These are phyloP conservation scores for Myopa testacea DNA, from an alignment of 2,888 invertebrate genomes.

Conservation along the genomic window DNA sequence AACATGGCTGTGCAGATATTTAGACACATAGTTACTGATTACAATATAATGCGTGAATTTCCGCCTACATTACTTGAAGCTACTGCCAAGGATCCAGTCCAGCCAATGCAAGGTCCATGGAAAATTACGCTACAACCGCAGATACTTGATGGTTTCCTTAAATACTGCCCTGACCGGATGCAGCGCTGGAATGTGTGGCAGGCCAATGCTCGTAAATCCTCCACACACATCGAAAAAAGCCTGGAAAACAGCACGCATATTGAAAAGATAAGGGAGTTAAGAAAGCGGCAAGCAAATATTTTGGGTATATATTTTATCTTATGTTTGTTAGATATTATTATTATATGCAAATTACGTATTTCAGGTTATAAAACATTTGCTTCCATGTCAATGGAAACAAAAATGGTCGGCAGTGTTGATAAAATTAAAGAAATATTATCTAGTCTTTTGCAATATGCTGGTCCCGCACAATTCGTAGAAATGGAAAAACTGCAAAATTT, in stretches of 20 bases:
- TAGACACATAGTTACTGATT: constrained; percentile 76
- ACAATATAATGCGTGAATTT: constrained; percentile 77
- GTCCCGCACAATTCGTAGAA: constrained; percentile 82
- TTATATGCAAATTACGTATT: background rate
- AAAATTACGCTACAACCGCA: constrained; percentile 80
- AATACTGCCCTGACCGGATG: constrained; percentile 84
- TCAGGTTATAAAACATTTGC: constrained; percentile 79
- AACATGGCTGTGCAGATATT: constrained; percentile 77
- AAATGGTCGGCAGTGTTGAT: constrained; percentile 86
- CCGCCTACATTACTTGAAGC: constrained; percentile 77
- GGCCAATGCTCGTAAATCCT: constrained; percentile 79
- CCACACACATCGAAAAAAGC: constrained; percentile 73
- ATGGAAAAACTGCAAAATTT: constrained; percentile 78
- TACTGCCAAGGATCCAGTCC: constrained; percentile 74
- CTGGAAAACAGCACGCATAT: constrained; percentile 79
- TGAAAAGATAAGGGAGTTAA: constrained; percentile 80
- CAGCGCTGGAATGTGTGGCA: constrained; percentile 89
- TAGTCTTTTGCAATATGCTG: constrained; percentile 76
- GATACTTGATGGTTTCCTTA: constrained; percentile 80
- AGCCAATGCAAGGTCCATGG: constrained; percentile 84
- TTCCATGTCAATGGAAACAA: constrained; percentile 93
- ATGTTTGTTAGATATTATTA: background rate
- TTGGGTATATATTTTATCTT: constrained; percentile 69
- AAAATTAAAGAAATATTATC: constrained; percentile 80
- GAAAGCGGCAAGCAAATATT: constrained; percentile 78